A percentile compares a stretch with the other conserved stretches of the same genome.
Evolutionary conservation across 2,888 invertebrate species (phyloP).

Genomic region (Syritta pipiens): DNA sequence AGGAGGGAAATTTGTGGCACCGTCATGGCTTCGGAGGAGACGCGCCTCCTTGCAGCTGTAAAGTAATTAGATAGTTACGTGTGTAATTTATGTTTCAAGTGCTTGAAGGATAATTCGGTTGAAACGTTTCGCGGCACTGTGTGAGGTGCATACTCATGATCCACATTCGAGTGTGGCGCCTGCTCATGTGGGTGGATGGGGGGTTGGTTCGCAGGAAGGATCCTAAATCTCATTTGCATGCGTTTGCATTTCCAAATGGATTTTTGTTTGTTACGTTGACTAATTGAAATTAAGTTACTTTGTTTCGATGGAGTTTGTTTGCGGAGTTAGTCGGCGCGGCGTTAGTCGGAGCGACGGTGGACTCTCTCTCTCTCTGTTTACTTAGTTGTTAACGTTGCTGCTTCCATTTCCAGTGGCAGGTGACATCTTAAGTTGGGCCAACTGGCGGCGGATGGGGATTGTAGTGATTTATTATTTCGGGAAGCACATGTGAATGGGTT

Average conservation of each 20-base stretch:
- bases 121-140: constrained; percentile 45
- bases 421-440: too few relatives aligned
- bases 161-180: neutral
- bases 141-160: constrained; percentile 27
- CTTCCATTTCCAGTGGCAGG: too few relatives aligned
- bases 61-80: constrained; percentile 68
- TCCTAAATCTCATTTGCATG: constrained; percentile 59
- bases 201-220: neutral
- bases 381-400: neutral
- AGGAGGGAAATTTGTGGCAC: constrained; percentile 16
- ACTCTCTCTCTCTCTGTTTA: neutral
- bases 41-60: constrained; percentile 40
- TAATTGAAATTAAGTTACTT: constrained; percentile 68
- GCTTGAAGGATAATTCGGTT: constrained; percentile 67
- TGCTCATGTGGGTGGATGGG: neutral
- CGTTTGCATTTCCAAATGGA: constrained; percentile 66
- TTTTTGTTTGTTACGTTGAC: constrained; percentile 66
- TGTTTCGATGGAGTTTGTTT: constrained; percentile 34
- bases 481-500: too few relatives aligned
- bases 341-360: neutral
- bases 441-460: too few relatives aligned
- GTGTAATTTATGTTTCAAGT: constrained; percentile 68
- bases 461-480: too few relatives aligned
- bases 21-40: neutral
- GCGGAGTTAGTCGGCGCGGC: neutral